A percentile compares a stretch with the other conserved stretches of the same genome.
phyloP scores from a whole-genome alignment of 2,888 invertebrate genomes.

The Apamea monoglypha region DNA sequence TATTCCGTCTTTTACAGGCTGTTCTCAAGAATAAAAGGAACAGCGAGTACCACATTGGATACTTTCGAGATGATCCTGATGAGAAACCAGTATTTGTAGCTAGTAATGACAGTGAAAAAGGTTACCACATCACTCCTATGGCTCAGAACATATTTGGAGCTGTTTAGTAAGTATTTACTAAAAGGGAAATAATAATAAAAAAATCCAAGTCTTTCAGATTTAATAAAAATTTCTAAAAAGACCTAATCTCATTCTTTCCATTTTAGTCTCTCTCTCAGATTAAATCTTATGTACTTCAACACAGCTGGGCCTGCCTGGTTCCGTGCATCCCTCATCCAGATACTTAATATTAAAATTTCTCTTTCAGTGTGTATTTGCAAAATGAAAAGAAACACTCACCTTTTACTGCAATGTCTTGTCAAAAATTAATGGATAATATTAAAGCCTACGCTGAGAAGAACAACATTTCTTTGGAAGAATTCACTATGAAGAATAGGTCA shows the following conservation, averaged over 20 bases:
- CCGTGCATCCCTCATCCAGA: not conserved
- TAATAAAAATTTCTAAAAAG: not conserved
- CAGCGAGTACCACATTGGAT: slow-evolving; percentile 96
- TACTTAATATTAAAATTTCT: not conserved
- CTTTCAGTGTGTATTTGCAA: slow-evolving; percentile 87
- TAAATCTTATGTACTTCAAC: too few species aligned
- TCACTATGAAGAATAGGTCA: slow-evolving; percentile 91
- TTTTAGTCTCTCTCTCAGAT: not conserved
- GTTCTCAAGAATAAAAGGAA: slow-evolving; percentile 92
- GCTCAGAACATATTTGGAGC: slow-evolving; percentile 96
- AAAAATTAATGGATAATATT: slow-evolving; percentile 91
- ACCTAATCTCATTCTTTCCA: not conserved
- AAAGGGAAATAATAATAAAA: not conserved
- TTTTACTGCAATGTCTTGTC: slow-evolving; percentile 91
- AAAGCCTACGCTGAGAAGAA: slow-evolving; percentile 91
- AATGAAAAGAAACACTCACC: slow-evolving; percentile 90
- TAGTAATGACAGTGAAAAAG: slow-evolving; percentile 92
- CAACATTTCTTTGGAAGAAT: slow-evolving; percentile 90
- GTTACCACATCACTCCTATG: slow-evolving; percentile 92
- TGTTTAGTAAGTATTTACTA: slow-evolving; percentile 91
- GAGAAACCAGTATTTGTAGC: slow-evolving; percentile 94
- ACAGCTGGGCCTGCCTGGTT: too few species aligned
- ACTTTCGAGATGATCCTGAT: slow-evolving; percentile 95
- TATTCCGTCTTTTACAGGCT: slow-evolving; percentile 87
- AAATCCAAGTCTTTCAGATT: not conserved